Base-by-base conservation (phyloP, 1,140 invertebrate species). In the Dendroctonus ponderosae region DNA sequence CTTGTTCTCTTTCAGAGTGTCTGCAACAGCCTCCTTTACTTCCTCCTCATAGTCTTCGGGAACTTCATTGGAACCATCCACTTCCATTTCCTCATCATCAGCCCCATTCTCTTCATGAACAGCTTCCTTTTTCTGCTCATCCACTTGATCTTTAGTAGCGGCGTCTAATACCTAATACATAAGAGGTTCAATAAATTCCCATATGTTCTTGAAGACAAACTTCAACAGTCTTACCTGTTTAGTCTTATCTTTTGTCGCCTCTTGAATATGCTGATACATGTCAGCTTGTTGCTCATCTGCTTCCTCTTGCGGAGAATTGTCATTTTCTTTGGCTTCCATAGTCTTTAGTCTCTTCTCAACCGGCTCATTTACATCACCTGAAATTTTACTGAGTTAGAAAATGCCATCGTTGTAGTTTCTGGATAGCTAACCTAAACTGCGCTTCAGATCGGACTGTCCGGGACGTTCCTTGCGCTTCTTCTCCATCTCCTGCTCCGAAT, bases 211-310 rank as follows among this genome's bases (percentile, higher is more conserved):
- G 1, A 2, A 53, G 26, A 26, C 1, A 26, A 26, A 26, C 26
- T 4, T 8, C 8, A 67, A 42, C 11, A 38, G 54, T 26, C 26
- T 3, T 26, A 67, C 64, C 46, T 75, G 71, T 39, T 66, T 70
- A 26, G 67, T 37, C 41, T 58, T 41, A 60, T 73, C 54, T 39
- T 87, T 85, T 63, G 90, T 87, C 0, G 91, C 84, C 70, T 94
- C 86, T 71, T 90, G 88, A 0, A 97, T 87, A 78, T 97, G 94
- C 79, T 96, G 89, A 78, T 90, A 96, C 48, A 89, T 82, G 52
- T 93, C 89, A 3, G 87, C 82, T 46, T 77, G 73, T 6, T 84
- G 77, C 2, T 81, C 75, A 7, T 83, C 75, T 6, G 82, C 80
- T 81, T 8, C 85, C 77, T 85, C 76, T 9, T 86, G 78, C 59